Base-by-base conservation (phyloP, 2,888 invertebrate species). In the Quadriops clusia region DNA sequence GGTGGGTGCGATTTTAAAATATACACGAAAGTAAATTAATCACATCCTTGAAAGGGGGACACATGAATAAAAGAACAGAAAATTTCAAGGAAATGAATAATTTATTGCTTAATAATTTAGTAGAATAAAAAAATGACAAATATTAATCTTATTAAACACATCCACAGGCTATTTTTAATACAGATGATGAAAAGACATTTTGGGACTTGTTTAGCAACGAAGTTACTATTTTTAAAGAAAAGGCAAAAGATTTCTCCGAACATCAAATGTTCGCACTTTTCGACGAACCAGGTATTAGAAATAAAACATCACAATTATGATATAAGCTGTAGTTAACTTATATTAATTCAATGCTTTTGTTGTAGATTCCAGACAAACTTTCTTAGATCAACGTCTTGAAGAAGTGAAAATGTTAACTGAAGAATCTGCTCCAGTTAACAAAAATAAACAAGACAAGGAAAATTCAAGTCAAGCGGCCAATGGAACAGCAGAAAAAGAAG, bases 191-290 rank as follows among this genome's bases (percentile, higher is more conserved):
- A 0, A 60, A 73, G 17, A 67, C 74, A 1, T 85, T 85, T 57
- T 78, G 76, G 74, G 76, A 80, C 37, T 68, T 65, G 25, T 85
- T 82, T 59, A 68, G 70, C 3, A 72, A 77, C 30, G 67, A 78
- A 40, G 74, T 80, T 2, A 61, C 68, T 3, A 67, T 68, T 32
- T 84, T 84, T 56, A 75, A 77, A 52, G 67, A 70, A 32, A 65
- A 67, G 17, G 81, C 80, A 0, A 68, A 73, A 34, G 66, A 71
- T 37, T 61, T 83, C 41, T 58, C 63, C 1, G 65, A 71, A 1
- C 67, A 70, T 28, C 70, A 77, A 43, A 51, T 75, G 16, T 62
- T 72, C 42, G 67, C 72, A 24, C 52, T 80, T 43, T 71, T 74
- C 33, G 66, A 69, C 17, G 77, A 77, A 46, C 78, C 78, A 9